Evolutionary conservation across 2,888 invertebrate species (phyloP).

Genomic region (Zaprionus obscuricornis): DNA sequence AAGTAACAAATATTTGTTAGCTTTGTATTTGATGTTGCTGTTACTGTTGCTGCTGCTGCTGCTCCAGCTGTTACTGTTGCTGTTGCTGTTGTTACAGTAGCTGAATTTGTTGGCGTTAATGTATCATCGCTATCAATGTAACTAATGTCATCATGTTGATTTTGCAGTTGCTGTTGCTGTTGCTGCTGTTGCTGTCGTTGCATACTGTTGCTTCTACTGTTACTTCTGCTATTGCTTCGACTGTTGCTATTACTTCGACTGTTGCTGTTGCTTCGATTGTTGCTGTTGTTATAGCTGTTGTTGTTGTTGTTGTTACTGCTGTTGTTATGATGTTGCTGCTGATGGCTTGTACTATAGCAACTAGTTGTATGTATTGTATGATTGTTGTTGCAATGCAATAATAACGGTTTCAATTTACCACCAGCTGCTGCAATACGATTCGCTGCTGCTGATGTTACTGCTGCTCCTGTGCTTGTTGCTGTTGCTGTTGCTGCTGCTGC

Average conservation of each 20-base stretch:
- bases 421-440: too few relatives aligned
- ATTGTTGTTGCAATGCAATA: slow-evolving; percentile 35
- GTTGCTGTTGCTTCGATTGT: slow-evolving; percentile 22
- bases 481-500: slow-evolving; percentile 5
- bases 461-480: background rate
- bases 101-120: slow-evolving; percentile 20
- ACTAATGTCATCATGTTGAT: slow-evolving; percentile 80
- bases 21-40: slow-evolving; percentile 21
- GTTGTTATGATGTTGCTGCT: slow-evolving; percentile 38
- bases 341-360: too few relatives aligned
- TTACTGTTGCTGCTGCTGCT: background rate
- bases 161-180: slow-evolving; percentile 41
- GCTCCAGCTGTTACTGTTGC: background rate
- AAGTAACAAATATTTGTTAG: slow-evolving; percentile 51
- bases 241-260: slow-evolving; percentile 41
- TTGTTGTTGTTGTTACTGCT: slow-evolving; percentile 20
- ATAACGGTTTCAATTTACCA: slow-evolving; percentile 36
- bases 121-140: slow-evolving; percentile 80
- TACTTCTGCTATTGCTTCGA: slow-evolving; percentile 37
- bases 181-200: slow-evolving; percentile 58
- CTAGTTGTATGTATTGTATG: too few relatives aligned
- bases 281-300: slow-evolving; percentile 39
- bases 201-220: slow-evolving; percentile 39
- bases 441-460: too few relatives aligned
- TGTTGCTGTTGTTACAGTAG: slow-evolving; percentile 4